phyloP scores from a whole-genome alignment of 2,888 invertebrate genomes.

The Heteropelma amictum region DNA sequence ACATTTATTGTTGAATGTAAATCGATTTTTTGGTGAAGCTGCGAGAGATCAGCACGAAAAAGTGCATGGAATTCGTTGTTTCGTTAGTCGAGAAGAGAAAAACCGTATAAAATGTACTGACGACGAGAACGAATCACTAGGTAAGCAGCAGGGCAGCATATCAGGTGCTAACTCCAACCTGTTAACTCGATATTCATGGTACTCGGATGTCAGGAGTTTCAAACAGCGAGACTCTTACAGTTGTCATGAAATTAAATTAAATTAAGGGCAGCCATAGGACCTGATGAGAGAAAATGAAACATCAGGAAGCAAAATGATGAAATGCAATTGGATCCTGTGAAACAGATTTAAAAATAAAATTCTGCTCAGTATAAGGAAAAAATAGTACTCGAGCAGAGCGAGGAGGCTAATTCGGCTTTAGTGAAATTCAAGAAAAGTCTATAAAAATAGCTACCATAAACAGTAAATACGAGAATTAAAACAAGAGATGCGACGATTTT shows the following conservation, averaged over 20 bases:
- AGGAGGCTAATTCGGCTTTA: no score
- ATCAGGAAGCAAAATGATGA: neutral
- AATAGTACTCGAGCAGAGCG: no score
- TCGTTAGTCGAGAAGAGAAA: neutral
- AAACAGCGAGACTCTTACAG: conserved; percentile 9
- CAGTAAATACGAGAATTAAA: no score
- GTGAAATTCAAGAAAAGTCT: no score
- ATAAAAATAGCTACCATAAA: no score
- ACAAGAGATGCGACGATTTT: no score
- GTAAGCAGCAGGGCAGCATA: neutral
- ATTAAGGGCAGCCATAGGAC: neutral
- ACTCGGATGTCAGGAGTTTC: neutral
- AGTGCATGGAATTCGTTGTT: neutral
- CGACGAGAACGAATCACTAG: neutral
- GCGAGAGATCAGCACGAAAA: neutral
- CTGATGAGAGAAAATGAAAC: neutral
- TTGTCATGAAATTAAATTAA: neutral
- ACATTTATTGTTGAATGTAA: neutral
- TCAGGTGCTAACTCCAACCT: neutral
- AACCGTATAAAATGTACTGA: neutral
- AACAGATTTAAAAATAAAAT: no score
- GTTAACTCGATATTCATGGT: conserved; percentile 20
- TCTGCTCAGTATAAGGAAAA: no score
- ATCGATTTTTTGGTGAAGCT: neutral
- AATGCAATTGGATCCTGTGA: no score